These are phyloP conservation scores for Sander lucioperca DNA, from an alignment of 2,113 vertebrate genomes.

Conservation along the genomic window DNA sequence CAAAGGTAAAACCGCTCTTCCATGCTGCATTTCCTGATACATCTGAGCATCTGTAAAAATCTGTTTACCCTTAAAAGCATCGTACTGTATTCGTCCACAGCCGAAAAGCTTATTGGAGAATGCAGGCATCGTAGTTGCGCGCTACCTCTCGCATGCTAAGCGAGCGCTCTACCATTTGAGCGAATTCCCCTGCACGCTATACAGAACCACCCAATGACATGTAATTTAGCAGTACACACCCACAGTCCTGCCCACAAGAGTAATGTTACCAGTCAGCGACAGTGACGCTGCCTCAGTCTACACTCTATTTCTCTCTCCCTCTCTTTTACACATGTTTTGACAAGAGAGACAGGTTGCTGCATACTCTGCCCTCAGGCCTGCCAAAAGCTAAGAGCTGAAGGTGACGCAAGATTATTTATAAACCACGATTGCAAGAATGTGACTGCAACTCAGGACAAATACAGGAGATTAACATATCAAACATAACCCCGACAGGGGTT, in stretches of 20 bases:
- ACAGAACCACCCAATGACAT: accelerated
- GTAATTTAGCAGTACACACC: not conserved
- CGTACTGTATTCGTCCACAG: not conserved
- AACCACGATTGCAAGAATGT: slow-evolving; percentile 20
- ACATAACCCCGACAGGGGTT: not conserved
- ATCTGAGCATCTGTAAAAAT: not conserved
- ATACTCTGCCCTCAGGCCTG: slow-evolving; percentile 12
- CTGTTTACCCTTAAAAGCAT: not conserved
- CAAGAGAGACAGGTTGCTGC: not conserved
- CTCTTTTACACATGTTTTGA: not conserved
- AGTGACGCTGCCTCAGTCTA: not conserved
- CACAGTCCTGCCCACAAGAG: no score
- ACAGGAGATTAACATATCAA: slow-evolving; percentile 12
- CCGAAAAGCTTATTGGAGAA: slow-evolving; percentile 47
- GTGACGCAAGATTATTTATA: slow-evolving; percentile 55
- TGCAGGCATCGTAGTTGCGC: slow-evolving; percentile 76
- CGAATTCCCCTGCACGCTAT: slow-evolving; percentile 79
- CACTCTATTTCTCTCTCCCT: not conserved
- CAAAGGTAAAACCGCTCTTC: not conserved
- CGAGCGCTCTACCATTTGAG: slow-evolving; percentile 90
- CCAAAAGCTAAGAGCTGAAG: slow-evolving; percentile 27
- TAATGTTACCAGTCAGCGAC: not conserved
- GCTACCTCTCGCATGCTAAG: slow-evolving; percentile 85
- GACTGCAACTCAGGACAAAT: slow-evolving; percentile 20
- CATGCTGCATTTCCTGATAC: not conserved